Percentiles rank a stretch among this genome's conserved stretches.
Evolutionary conservation across 2,113 vertebrate species (phyloP).

Genomic region (Condylura cristata): DNA sequence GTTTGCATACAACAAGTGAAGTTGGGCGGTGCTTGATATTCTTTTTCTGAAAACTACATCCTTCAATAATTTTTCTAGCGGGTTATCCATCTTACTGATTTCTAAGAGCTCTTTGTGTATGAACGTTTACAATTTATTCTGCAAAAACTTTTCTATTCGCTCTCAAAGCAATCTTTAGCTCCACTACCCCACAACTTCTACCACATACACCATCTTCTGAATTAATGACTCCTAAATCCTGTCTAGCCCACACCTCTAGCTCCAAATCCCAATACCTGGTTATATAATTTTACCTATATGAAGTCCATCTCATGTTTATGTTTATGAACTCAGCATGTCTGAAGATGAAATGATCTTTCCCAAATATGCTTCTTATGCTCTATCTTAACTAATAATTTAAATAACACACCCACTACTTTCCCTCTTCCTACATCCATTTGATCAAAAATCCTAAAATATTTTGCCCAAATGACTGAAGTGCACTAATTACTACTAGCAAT

Average conservation of each 20-base stretch:
- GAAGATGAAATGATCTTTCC: constrained; percentile 15
- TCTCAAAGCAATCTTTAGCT: neutral
- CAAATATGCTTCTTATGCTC: constrained; percentile 11
- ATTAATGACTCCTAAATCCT: neutral
- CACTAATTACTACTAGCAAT: neutral
- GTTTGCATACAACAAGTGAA: neutral
- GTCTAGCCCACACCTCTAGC: neutral
- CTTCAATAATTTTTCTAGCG: constrained; percentile 8
- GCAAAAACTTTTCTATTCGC: neutral
- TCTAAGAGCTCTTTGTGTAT: neutral
- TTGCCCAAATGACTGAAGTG: neutral
- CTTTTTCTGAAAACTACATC: constrained; percentile 46
- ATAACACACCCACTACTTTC: neutral
- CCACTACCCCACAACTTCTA: neutral
- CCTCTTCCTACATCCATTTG: neutral
- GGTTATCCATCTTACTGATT: neutral
- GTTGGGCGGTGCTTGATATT: neutral
- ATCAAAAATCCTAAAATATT: constrained; percentile 12
- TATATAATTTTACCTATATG: neutral
- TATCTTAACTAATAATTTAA: constrained; percentile 23
- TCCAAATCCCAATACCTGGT: neutral
- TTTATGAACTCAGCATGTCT: neutral
- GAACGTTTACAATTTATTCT: neutral
- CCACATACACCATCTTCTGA: neutral
- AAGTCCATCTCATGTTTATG: neutral